Conservation (phyloP, 2,797 vertebrate species). For the Botia kubotai region DNA sequence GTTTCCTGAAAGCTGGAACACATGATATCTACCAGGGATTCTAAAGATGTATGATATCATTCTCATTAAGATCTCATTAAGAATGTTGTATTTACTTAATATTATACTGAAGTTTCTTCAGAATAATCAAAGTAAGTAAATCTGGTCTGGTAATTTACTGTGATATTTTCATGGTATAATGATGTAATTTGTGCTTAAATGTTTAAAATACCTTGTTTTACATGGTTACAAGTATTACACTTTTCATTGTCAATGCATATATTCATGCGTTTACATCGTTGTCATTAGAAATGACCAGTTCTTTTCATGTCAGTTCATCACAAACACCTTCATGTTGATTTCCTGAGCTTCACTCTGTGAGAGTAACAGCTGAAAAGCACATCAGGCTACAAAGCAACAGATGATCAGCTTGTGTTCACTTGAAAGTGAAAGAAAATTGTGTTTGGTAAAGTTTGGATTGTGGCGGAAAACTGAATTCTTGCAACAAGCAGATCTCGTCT, state of each 20-base stretch:
- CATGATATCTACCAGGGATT: slow-evolving; percentile 75
- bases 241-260: no score
- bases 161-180: no score
- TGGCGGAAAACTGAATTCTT: slow-evolving; percentile 9
- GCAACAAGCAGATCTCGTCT: not conserved
- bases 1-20: slow-evolving; percentile 73
- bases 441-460: slow-evolving; percentile 11
- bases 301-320: not conserved
- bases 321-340: not conserved
- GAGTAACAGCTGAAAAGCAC: slow-evolving; percentile 6
- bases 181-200: no score
- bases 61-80: slow-evolving; percentile 52
- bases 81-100: not conserved
- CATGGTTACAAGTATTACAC: no score
- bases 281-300: not conserved
- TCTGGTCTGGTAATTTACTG: no score
- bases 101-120: no score
- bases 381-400: not conserved
- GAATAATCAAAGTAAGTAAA: no score
- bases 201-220: no score
- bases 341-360: not conserved
- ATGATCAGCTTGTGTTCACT: slow-evolving; percentile 13
- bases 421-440: slow-evolving; percentile 2
- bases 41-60: slow-evolving; percentile 56
- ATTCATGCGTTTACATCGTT: not conserved